Evolutionary conservation across 2,888 invertebrate species (phyloP).

Genomic region (Tholera decimalis): DNA sequence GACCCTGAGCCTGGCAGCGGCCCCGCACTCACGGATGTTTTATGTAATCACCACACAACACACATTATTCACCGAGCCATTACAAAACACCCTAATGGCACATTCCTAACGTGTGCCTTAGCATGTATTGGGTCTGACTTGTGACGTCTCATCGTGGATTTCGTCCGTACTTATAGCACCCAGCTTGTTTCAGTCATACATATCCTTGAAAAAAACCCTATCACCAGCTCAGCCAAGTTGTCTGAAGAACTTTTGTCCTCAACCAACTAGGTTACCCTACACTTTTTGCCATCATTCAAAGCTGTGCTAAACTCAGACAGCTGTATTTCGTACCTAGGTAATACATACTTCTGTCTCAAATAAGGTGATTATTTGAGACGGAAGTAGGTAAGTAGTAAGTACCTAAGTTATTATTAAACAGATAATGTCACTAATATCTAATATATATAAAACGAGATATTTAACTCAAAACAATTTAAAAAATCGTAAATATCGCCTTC

Average conservation of each 20-base stretch:
- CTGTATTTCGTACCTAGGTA: no score
- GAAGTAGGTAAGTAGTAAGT: no score
- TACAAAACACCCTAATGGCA: conserved; percentile 34
- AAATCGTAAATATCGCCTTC: no score
- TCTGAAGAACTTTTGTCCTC: no score
- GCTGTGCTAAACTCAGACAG: conserved; percentile 9
- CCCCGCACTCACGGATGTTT: conserved; percentile 1
- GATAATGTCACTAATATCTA: no score
- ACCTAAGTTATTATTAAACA: no score
- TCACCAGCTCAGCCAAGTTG: no score
- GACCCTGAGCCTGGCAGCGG: background rate
- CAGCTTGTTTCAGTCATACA: background rate
- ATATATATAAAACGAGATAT: no score
- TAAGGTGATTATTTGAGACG: no score
- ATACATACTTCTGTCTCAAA: no score
- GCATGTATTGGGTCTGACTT: background rate
- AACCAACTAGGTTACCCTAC: no score
- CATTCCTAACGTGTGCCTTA: conserved; percentile 23
- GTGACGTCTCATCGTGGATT: background rate
- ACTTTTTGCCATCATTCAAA: background rate
- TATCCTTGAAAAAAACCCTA: background rate
- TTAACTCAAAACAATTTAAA: no score
- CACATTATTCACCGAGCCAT: conserved; percentile 39
- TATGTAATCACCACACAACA: conserved; percentile 27
- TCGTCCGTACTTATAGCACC: background rate